Base-by-base conservation (phyloP, 1,140 invertebrate species). In the Saccostrea echinata region DNA sequence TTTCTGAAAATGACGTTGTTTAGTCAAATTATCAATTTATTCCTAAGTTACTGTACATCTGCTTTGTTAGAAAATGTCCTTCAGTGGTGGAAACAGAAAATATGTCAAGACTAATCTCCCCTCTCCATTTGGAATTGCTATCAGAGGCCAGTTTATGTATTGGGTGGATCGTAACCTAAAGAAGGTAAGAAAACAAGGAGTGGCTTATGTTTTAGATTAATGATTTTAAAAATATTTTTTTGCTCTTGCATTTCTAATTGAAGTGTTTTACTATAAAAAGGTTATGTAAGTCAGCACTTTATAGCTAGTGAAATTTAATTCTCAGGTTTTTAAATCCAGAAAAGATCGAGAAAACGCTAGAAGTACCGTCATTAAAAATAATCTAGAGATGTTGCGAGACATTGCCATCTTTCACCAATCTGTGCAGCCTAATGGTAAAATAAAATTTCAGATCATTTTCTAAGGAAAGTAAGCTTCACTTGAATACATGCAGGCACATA, bases 141-240 rank as follows among this genome's bases (percentile, higher is more conserved):
- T 99, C 4, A 97, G 97, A 90, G 93, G 94, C 18, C 91, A 95
- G 51, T 97, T 97, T 87, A 97, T 99, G 0, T 99, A 98, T 93
- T 99, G 98, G 98, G 98, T 99, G 0, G 99, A 99, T 93, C 96
- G 98, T 81, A 99, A 99, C 94, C 95, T 99, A 0, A 90, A 93
- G 55, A 88, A 92, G 90, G 93, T 93, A 92, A 84, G 33, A 43
- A 43, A 43, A 43, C 43, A 43, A 43, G 6, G 9, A 43, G n/a
- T n/a, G n/a, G n/a, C n/a, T 6, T 43, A 8, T 43, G 43, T 43
- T 43, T 6, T 2, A 2, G 4, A 8, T 43, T 1, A 6, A 43
- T 43, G 0, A 43, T 43, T 43, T 43, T 43, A 43, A 43, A 43
- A 43, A 43, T 43, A 43, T 43, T 43, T 43, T 43, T 43, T 43